A percentile compares a stretch with the other conserved stretches of the same genome.
Conservation (phyloP, 2,113 vertebrate genomes). For the Cheilinus undulatus region DNA sequence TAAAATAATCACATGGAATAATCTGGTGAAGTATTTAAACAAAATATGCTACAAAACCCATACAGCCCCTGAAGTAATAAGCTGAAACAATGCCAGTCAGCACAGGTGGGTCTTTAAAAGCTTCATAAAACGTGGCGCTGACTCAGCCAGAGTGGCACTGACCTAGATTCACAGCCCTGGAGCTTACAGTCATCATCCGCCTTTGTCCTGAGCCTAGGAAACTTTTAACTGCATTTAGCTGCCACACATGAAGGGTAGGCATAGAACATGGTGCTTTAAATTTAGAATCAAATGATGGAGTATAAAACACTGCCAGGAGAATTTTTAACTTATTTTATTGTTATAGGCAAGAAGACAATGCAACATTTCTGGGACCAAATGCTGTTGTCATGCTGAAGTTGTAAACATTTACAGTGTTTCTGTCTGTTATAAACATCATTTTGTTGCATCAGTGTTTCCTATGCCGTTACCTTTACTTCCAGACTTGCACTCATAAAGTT, state of each 20-base stretch:
- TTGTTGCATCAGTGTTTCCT: too few species aligned
- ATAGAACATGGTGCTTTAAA: neutral
- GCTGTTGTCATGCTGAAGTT: too few species aligned
- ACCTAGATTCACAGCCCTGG: conserved; percentile 29
- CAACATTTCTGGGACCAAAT: too few species aligned
- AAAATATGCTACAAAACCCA: neutral
- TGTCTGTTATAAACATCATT: too few species aligned
- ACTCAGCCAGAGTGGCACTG: conserved; percentile 13
- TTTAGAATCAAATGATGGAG: neutral
- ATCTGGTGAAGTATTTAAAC: neutral
- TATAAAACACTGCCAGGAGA: neutral
- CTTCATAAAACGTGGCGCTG: neutral
- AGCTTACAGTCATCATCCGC: conserved; percentile 10
- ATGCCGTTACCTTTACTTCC: too few species aligned
- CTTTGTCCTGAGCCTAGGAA: conserved; percentile 17
- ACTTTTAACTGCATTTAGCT: conserved; percentile 4
- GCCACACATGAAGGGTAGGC: neutral
- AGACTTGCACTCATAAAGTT: too few species aligned
- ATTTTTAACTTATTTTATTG: neutral
- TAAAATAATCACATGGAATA: neutral
- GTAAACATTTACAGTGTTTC: too few species aligned
- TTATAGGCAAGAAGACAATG: neutral
- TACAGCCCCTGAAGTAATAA: neutral
- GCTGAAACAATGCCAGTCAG: neutral
- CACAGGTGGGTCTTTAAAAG: conserved; percentile 13